Percentiles rank a stretch among this genome's conserved stretches.
phyloP scores from a whole-genome alignment of 2,888 invertebrate species.

The Spodoptera exigua region DNA sequence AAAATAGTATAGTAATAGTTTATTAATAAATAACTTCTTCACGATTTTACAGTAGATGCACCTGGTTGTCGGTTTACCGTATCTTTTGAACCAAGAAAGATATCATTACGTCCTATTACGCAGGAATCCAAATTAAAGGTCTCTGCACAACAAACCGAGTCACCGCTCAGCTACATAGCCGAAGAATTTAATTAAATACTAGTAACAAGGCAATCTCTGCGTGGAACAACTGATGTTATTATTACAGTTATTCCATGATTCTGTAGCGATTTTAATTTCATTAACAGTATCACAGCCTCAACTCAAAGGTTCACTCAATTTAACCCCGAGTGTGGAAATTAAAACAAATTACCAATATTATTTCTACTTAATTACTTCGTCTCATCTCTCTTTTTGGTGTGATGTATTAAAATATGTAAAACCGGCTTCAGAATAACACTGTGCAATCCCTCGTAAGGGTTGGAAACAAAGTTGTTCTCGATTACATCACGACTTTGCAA shows the following conservation, averaged over 20 bases:
- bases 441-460: constrained; percentile 43
- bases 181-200: constrained; percentile 66
- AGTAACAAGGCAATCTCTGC: constrained; percentile 56
- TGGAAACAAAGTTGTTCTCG: constrained; percentile 55
- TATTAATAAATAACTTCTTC: too few species aligned
- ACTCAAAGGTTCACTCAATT: constrained; percentile 27
- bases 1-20: too few species aligned
- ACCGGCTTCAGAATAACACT: constrained; percentile 24
- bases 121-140: constrained; percentile 68
- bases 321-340: constrained; percentile 23
- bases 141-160: constrained; percentile 52
- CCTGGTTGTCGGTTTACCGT: constrained; percentile 29
- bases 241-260: constrained; percentile 43
- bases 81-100: constrained; percentile 32
- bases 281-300: constrained; percentile 35
- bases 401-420: constrained; percentile 13
- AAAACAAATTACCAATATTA: constrained; percentile 29
- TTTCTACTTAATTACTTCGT: constrained; percentile 26
- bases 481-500: constrained; percentile 62
- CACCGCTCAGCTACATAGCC: constrained; percentile 49
- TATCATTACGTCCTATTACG: constrained; percentile 54
- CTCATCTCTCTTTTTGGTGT: constrained; percentile 4
- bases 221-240: constrained; percentile 43
- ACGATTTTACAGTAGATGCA: constrained; percentile 5
- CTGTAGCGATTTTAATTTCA: constrained; percentile 44